Conservation (phyloP, 2,888 invertebrate genomes). For the Eutolmus rufibarbis region DNA sequence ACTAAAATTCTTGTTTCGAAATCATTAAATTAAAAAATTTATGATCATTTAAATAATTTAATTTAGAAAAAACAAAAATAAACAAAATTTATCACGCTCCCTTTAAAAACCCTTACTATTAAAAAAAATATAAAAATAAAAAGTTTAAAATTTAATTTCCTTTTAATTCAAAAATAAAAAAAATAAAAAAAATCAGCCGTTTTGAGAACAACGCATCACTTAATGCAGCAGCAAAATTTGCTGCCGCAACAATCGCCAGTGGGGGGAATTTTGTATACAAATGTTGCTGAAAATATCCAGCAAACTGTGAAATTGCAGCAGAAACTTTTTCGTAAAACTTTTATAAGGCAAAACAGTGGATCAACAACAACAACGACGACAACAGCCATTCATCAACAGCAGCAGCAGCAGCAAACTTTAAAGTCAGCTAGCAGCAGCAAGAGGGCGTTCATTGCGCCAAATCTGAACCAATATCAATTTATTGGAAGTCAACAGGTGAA, state of each 20-base stretch:
- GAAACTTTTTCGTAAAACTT: slow-evolving; percentile 67
- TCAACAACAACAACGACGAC: background rate
- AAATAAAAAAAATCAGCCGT: too few relatives aligned
- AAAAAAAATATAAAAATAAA: background rate
- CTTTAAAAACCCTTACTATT: background rate
- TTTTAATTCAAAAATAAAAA: background rate
- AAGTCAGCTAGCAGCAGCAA: slow-evolving; percentile 47
- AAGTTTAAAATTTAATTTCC: too few relatives aligned
- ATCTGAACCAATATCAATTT: slow-evolving; percentile 64
- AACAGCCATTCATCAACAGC: background rate
- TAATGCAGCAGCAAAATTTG: background rate
- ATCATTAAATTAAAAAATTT: too few relatives aligned
- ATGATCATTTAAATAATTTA: too few relatives aligned
- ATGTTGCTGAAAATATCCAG: slow-evolving; percentile 70
- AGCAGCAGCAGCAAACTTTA: background rate
- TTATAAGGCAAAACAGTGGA: slow-evolving; percentile 54
- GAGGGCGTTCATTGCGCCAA: slow-evolving; percentile 57
- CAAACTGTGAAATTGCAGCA: slow-evolving; percentile 74
- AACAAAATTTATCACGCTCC: too few relatives aligned
- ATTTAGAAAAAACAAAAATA: too few relatives aligned
- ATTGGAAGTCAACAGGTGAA: slow-evolving; percentile 63
- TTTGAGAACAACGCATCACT: background rate
- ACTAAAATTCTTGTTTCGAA: too few relatives aligned
- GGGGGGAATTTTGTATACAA: slow-evolving; percentile 72
- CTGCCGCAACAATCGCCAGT: slow-evolving; percentile 52